Percentiles rank a stretch among this genome's conserved stretches.
Evolutionary conservation across 2,888 invertebrate species (phyloP).

Genomic region (Gymnocheta viridis): DNA sequence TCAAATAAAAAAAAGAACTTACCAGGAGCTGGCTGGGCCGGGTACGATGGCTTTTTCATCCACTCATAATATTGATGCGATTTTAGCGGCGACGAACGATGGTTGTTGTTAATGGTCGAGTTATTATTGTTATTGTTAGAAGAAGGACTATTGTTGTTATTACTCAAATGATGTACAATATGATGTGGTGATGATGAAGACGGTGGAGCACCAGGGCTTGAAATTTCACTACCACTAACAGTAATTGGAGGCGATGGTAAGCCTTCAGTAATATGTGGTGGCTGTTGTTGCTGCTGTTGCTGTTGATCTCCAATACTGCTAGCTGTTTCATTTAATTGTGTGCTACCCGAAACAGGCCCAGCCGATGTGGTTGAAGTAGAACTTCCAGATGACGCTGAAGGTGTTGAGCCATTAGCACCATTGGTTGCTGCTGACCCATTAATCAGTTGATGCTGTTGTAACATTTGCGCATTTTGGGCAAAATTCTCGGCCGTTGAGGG

Average conservation of each 20-base stretch:
- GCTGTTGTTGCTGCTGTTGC: constrained; percentile 72
- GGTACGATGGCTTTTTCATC: constrained; percentile 95
- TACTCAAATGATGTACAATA: constrained; percentile 79
- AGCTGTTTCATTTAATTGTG: constrained; percentile 62
- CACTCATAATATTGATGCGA: constrained; percentile 88
- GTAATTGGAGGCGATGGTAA: constrained; percentile 85
- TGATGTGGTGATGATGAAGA: constrained; percentile 80
- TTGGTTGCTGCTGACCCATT: constrained; percentile 75
- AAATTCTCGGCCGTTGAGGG: constrained; percentile 76
- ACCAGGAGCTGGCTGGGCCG: constrained; percentile 93
- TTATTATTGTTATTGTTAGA: constrained; percentile 73
- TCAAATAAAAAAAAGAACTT: constrained; percentile 66
- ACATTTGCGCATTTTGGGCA: constrained; percentile 76
- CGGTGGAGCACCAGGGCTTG: constrained; percentile 83
- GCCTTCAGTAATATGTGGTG: constrained; percentile 78
- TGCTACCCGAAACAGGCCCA: constrained; percentile 66
- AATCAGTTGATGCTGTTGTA: constrained; percentile 76
- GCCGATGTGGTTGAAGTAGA: constrained; percentile 68
- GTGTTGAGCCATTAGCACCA: constrained; percentile 61
- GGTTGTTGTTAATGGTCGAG: constrained; percentile 72
- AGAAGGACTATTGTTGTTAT: constrained; percentile 66
- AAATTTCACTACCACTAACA: constrained; percentile 84
- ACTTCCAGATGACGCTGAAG: constrained; percentile 51
- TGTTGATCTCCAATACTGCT: constrained; percentile 71
- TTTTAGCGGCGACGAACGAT: constrained; percentile 86